phyloP scores from a whole-genome alignment of 53 echinoderm and acorn worm genomes.

The Astropecten irregularis region DNA sequence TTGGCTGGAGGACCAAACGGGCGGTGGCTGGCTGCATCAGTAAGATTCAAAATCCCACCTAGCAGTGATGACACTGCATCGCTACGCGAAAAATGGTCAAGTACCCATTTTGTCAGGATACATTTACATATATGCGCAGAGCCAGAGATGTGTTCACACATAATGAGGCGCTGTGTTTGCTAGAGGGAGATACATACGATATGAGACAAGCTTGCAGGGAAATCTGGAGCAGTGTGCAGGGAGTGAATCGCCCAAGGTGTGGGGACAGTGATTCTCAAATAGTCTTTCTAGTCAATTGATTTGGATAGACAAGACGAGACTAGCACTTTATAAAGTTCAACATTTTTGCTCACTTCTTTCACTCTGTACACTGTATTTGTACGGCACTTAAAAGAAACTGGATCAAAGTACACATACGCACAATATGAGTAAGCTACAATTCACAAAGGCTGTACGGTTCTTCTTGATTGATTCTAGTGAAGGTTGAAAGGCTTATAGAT shows the following conservation, averaged over 20 bases:
- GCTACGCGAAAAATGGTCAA: conserved; percentile 30
- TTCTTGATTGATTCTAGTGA: too few species aligned
- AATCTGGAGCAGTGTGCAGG: neutral
- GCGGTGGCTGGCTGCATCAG: neutral
- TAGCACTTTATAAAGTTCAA: neutral
- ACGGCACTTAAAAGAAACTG: neutral
- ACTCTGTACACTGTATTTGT: neutral
- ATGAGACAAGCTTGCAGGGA: neutral
- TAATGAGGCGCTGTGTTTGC: conserved; percentile 25
- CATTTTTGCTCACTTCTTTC: neutral
- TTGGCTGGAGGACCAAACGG: neutral
- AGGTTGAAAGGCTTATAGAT: too few species aligned
- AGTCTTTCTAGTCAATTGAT: conserved; percentile 3
- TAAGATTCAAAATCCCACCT: conserved; percentile 11
- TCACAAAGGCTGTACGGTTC: too few species aligned
- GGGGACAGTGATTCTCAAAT: conserved; percentile 16
- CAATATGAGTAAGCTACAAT: too few species aligned
- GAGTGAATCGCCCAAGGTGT: neutral
- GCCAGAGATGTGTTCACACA: conserved; percentile 26
- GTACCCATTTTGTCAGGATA: conserved; percentile 28
- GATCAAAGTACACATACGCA: too few species aligned
- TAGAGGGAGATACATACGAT: neutral
- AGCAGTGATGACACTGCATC: neutral
- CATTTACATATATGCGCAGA: neutral
- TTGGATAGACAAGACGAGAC: conserved; percentile 1